These are phyloP conservation scores for Erebia palarica DNA, from an alignment of 2,888 invertebrate species.

Conservation along the genomic window DNA sequence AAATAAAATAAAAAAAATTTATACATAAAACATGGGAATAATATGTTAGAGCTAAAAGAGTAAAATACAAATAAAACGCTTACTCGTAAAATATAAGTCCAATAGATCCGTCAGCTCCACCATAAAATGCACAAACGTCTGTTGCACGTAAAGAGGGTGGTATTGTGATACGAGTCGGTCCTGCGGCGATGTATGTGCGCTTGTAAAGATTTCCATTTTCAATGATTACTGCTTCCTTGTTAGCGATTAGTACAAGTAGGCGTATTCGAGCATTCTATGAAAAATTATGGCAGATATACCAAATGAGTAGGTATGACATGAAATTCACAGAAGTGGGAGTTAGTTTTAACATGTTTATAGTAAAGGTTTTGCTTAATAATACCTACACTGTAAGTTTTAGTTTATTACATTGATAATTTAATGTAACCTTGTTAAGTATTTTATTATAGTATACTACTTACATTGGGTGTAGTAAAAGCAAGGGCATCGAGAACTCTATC, in stretches of 20 bases:
- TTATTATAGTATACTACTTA: conserved; percentile 48
- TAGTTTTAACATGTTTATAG: neutral
- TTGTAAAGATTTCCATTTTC: conserved; percentile 86
- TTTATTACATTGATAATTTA: too few relatives aligned
- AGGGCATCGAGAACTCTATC: conserved; percentile 93
- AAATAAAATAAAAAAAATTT: conserved; percentile 30
- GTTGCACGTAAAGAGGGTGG: conserved; percentile 54
- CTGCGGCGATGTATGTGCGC: conserved; percentile 56
- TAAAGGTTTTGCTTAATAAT: too few relatives aligned
- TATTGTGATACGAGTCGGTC: conserved; percentile 64
- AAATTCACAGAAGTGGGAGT: neutral
- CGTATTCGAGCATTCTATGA: conserved; percentile 84
- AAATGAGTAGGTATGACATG: neutral
- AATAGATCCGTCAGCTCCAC: conserved; percentile 93
- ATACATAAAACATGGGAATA: too few relatives aligned
- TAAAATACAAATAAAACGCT: conserved; percentile 39
- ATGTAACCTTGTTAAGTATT: too few relatives aligned
- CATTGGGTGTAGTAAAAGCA: conserved; percentile 75
- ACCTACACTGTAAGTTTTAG: too few relatives aligned
- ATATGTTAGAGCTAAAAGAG: too few relatives aligned
- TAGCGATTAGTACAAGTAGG: conserved; percentile 91
- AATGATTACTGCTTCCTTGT: conserved; percentile 89
- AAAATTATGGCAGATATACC: conserved; percentile 23
- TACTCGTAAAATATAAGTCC: conserved; percentile 83
- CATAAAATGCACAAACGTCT: conserved; percentile 89